Base-by-base conservation (phyloP, 2,113 vertebrate species). In the Periophthalmus modestus region DNA sequence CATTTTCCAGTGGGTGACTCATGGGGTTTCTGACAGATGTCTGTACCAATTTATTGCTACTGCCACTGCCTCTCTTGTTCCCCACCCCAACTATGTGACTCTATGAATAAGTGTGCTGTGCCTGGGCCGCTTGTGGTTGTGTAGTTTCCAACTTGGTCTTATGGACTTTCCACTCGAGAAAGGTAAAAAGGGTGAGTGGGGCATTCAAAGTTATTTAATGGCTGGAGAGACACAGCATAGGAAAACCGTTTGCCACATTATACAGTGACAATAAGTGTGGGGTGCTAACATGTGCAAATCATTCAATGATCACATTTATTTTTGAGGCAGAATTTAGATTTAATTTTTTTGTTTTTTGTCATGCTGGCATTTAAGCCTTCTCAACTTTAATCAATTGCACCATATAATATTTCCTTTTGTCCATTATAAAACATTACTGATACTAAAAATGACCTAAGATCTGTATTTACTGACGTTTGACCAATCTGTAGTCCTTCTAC, bases 1-100 rank as follows among this genome's bases (percentile, higher is more conserved):
- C 21, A 74, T 88, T 90, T 93, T 92, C 90, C 92, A 91, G 82
- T 74, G 62, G 77, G 88, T 89, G 88, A 90, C 81, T 93, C 89
- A 91, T 83, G 83, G 85, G 86, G 83, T 76, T 87, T 87, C 82
- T 88, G 86, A 90, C 80, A 66, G 89, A 89, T 87, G 88, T 87
- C 86, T 87, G 82, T 86, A 90, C 85, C 87, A 88, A 88, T 93
- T 89, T 91, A 89, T 85, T 85, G 85, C 85, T 83, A 88, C 87
- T 88, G 85, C 89, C 79, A 83, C 79, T 81, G 71, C 81, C 79
- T 82, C 84, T 84, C 83, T 72, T 79, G 81, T 82, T 84, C 83
- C 78, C 82, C 74, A 74, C 71, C 81, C 79, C 77, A 39, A 68
- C 50, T 80, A 77, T 75, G 69, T 23, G 33, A 79, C 82, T 74